Evolutionary conservation across 2,888 invertebrate genomes (phyloP).

Genomic region (Hydropsyche betteni): DNA sequence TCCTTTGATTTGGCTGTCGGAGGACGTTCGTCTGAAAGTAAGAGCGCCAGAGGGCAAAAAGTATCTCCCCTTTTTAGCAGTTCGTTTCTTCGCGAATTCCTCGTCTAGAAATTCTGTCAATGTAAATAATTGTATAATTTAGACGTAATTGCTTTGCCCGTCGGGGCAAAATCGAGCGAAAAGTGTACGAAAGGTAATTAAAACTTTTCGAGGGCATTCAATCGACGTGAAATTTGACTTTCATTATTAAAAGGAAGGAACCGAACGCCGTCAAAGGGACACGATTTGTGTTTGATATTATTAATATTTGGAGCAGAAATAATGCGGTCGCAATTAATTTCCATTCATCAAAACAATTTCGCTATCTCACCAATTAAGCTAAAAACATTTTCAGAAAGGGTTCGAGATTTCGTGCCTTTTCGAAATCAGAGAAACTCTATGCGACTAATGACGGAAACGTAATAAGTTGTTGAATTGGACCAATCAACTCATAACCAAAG

Average conservation of each 20-base stretch:
- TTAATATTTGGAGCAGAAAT: slow-evolving; percentile 43
- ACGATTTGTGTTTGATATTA: slow-evolving; percentile 41
- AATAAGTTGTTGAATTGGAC: not conserved
- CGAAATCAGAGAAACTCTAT: no score
- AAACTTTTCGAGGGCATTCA: slow-evolving; percentile 45
- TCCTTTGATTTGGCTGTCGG: no score
- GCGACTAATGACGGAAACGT: not conserved
- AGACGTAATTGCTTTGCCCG: slow-evolving; percentile 45
- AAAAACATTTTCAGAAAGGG: not conserved
- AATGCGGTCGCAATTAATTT: slow-evolving; percentile 41
- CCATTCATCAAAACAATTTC: slow-evolving; percentile 29
- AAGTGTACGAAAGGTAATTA: slow-evolving; percentile 48
- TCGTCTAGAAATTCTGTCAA: slow-evolving; percentile 41
- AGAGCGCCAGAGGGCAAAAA: slow-evolving; percentile 30
- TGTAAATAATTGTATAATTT: slow-evolving; percentile 51
- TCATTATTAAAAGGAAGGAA: slow-evolving; percentile 36
- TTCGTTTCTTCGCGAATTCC: slow-evolving; percentile 17
- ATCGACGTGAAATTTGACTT: slow-evolving; percentile 48
- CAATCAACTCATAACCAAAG: not conserved
- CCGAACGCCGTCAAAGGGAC: slow-evolving; percentile 33
- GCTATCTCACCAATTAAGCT: not conserved
- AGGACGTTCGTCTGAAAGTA: not conserved
- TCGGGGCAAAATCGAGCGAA: slow-evolving; percentile 44
- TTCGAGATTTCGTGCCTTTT: not conserved
- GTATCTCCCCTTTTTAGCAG: slow-evolving; percentile 37